These are phyloP conservation scores for Bombus confusus DNA, from an alignment of 1,140 invertebrate genomes.

Conservation along the genomic window DNA sequence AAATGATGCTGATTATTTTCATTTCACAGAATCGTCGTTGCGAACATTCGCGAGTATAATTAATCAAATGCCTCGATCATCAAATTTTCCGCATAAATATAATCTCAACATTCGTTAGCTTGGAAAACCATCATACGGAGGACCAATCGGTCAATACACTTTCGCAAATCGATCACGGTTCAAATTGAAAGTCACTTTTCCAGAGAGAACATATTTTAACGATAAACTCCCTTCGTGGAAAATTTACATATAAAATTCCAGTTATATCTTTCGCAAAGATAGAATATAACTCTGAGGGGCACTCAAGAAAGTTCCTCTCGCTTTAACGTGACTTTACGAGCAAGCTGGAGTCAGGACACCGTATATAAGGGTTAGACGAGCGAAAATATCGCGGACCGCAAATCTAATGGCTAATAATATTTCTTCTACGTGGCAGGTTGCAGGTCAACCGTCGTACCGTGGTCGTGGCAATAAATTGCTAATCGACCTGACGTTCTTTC, in stretches of 20 bases:
- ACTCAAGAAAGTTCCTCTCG: not conserved
- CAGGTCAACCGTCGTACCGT: conserved; percentile 18
- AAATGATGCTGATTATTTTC: too few relatives aligned
- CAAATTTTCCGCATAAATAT: too few relatives aligned
- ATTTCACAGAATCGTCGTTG: too few relatives aligned
- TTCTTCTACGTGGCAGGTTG: conserved; percentile 16
- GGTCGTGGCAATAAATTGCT: conserved; percentile 48
- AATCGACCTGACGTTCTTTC: conserved; percentile 57
- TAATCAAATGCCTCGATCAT: too few relatives aligned
- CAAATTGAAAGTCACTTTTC: not conserved
- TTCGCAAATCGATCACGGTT: not conserved
- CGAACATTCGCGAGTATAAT: too few relatives aligned
- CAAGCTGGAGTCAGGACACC: too few relatives aligned
- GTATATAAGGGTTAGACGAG: not conserved
- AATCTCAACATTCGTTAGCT: not conserved
- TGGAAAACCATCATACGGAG: not conserved
- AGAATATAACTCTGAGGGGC: not conserved
- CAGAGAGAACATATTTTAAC: not conserved
- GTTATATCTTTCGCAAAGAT: not conserved
- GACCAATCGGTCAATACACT: not conserved
- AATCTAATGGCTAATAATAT: conserved; percentile 48
- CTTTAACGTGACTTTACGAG: not conserved
- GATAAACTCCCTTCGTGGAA: not conserved
- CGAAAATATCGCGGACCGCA: conserved; percentile 15
- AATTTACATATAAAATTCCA: not conserved